Conservation (phyloP, 2,113 vertebrate genomes). For the Hyla sarda region DNA sequence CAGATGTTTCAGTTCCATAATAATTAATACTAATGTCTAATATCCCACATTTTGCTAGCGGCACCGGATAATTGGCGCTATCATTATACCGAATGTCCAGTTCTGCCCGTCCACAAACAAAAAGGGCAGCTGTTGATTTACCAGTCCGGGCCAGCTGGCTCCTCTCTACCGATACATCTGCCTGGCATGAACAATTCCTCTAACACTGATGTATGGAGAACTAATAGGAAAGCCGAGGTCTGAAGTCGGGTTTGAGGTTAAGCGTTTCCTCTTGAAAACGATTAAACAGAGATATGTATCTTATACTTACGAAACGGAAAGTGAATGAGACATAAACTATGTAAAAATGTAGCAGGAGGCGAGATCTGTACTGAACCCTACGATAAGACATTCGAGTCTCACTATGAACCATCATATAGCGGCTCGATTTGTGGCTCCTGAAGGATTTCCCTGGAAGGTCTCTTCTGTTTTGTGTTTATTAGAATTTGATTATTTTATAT, state of each 20-base stretch:
- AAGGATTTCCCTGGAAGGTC: too few species aligned
- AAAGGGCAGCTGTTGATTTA: not conserved
- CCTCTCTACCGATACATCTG: not conserved
- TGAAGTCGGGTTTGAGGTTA: not conserved
- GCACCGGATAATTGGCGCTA: not conserved
- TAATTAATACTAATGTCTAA: not conserved
- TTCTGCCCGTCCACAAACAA: not conserved
- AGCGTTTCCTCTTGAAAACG: not conserved
- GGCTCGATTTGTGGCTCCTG: not conserved
- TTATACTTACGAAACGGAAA: not conserved
- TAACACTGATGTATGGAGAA: not conserved
- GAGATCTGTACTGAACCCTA: not conserved
- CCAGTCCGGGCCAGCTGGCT: not conserved
- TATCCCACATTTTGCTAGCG: not conserved
- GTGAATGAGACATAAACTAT: not conserved
- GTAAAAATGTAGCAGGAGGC: not conserved
- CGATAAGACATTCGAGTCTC: not conserved
- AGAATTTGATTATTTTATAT: too few species aligned
- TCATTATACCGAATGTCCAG: not conserved
- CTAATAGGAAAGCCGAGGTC: not conserved
- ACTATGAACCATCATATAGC: not conserved
- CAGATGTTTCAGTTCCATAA: not conserved
- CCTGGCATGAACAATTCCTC: not conserved
- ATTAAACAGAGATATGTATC: not conserved
- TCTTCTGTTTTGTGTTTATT: too few species aligned